These are phyloP conservation scores for Loripinus fragilis DNA, from an alignment of 2,888 invertebrate genomes.

Conservation along the genomic window DNA sequence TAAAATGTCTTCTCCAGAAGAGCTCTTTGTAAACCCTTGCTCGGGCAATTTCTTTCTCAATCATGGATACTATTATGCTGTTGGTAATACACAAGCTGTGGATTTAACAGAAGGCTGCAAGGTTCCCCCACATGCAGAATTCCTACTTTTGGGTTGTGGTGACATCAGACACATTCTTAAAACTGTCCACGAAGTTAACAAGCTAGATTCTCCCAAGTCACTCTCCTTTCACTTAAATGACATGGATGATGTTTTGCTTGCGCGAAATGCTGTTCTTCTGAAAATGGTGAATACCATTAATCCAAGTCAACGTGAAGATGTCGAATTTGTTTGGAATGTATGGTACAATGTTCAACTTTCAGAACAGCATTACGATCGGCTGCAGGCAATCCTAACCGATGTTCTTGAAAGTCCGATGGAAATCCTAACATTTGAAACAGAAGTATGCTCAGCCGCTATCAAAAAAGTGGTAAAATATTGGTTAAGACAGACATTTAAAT, in stretches of 20 bases:
- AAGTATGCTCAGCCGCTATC: background rate
- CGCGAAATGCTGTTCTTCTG: background rate
- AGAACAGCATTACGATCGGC: background rate
- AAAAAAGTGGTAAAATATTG: slow-evolving; percentile 5
- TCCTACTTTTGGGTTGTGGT: slow-evolving; percentile 12
- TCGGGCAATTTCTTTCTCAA: background rate
- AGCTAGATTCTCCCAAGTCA: background rate
- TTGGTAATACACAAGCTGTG: background rate
- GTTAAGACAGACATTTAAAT: background rate
- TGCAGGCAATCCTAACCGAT: background rate
- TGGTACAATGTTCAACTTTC: background rate
- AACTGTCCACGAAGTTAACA: background rate
- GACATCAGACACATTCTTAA: slow-evolving; percentile 11
- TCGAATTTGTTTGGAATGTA: background rate
- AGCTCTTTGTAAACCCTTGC: background rate
- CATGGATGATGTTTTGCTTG: slow-evolving; percentile 7
- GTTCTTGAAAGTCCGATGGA: background rate
- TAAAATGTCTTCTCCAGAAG: too few relatives aligned
- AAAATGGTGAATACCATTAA: background rate
- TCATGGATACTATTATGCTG: background rate
- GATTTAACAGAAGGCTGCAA: slow-evolving; percentile 2
- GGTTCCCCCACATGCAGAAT: background rate
- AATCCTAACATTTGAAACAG: background rate
- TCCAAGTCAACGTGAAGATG: background rate
- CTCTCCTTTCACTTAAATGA: slow-evolving; percentile 8